These are phyloP conservation scores for Rhynchopsitta pachyrhyncha DNA, from an alignment of 2,113 vertebrate genomes.

Conservation along the genomic window DNA sequence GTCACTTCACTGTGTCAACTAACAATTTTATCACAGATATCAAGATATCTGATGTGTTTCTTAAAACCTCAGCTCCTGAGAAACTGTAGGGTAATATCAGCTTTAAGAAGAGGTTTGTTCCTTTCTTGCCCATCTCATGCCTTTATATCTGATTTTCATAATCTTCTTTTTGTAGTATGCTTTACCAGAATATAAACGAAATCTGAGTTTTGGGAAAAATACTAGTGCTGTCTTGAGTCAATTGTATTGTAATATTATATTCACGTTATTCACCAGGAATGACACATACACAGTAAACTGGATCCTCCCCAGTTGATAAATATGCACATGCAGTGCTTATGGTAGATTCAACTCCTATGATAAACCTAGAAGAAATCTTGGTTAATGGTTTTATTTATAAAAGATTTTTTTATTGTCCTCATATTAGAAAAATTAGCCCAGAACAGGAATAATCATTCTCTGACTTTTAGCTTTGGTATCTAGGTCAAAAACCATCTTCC, in stretches of 20 bases:
- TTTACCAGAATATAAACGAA: neutral
- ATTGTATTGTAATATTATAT: neutral
- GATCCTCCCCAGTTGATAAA: neutral
- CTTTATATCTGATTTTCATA: neutral
- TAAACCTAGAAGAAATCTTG: neutral
- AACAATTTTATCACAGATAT: neutral
- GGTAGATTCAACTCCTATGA: neutral
- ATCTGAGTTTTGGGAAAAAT: neutral
- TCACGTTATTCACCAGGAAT: neutral
- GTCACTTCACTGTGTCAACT: neutral
- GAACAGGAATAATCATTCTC: neutral
- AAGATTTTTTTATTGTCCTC: neutral
- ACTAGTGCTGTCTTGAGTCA: neutral
- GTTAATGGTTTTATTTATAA: neutral
- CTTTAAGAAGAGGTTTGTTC: neutral
- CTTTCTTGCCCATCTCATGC: neutral
- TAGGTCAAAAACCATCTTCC: neutral
- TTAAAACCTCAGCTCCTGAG: neutral
- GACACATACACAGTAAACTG: neutral
- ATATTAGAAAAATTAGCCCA: neutral
- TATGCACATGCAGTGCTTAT: neutral
- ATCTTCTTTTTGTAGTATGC: neutral
- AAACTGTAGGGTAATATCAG: neutral
- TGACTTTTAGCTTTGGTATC: neutral
- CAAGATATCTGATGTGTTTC: neutral